Percentiles rank a stretch among this genome's conserved stretches.
Conservation (phyloP, 2,113 vertebrate genomes). For the Erpornis zantholeuca region DNA sequence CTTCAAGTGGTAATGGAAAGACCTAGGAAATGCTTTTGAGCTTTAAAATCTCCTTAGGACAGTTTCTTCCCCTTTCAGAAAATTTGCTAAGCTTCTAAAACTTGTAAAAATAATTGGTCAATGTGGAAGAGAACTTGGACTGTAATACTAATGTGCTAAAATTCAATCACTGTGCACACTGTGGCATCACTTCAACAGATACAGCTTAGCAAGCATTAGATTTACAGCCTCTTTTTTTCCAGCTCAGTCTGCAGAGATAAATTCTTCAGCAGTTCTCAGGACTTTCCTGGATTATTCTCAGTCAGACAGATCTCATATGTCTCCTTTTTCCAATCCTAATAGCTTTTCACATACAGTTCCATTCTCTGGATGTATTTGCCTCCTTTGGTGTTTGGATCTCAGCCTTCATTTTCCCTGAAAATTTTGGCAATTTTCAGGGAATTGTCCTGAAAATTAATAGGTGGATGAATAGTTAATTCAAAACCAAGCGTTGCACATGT, state of each 20-base stretch:
- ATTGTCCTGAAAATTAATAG: neutral
- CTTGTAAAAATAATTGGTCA: slow-evolving; percentile 2
- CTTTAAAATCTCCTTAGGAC: slow-evolving; percentile 17
- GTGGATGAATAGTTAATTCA: neutral
- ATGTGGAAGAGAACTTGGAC: neutral
- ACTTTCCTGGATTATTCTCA: neutral
- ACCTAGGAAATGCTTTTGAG: slow-evolving; percentile 3
- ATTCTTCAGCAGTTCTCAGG: neutral
- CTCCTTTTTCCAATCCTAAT: neutral
- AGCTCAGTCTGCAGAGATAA: neutral
- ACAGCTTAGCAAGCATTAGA: neutral
- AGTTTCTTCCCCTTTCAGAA: neutral
- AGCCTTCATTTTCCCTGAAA: neutral
- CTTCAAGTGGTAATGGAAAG: neutral
- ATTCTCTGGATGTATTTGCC: neutral
- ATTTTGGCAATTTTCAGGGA: neutral
- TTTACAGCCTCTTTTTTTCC: neutral
- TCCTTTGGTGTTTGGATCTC: neutral
- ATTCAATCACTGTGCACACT: neutral
- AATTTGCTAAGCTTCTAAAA: neutral
- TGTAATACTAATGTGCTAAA: neutral
- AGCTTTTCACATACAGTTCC: neutral
- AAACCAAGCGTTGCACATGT: fast-evolving
- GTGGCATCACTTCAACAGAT: neutral
- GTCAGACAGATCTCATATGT: neutral